Percentiles rank a stretch among this genome's conserved stretches.
phyloP scores from a whole-genome alignment of 2,113 vertebrate genomes.

The Nesogale talazaci region DNA sequence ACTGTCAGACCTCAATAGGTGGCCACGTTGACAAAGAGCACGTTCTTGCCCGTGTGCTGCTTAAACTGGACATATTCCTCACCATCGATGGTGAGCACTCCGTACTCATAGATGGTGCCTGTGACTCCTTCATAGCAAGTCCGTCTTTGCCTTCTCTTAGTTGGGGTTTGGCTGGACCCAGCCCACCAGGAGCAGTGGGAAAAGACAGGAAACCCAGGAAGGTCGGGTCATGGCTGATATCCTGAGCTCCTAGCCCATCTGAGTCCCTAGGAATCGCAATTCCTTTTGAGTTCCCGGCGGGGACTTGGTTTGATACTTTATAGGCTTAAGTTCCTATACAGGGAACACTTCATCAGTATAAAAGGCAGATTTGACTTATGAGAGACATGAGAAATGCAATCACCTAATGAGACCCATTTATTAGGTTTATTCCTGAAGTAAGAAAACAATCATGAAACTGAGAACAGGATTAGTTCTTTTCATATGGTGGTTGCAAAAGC shows the following conservation, averaged over 20 bases:
- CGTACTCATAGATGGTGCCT: conserved; percentile 89
- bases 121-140: conserved; percentile 85
- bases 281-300: background rate
- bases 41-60: conserved; percentile 87
- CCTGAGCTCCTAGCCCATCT: too few species aligned
- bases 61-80: conserved; percentile 87
- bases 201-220: background rate
- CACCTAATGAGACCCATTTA: conserved; percentile 13
- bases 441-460: conserved; percentile 34
- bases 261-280: background rate
- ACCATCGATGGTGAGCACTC: conserved; percentile 87
- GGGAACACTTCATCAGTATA: conserved; percentile 18
- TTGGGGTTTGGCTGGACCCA: background rate
- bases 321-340: conserved; percentile 3
- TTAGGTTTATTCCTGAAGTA: conserved; percentile 42
- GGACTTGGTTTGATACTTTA: background rate
- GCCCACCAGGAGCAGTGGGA: conserved; percentile 21
- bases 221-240: background rate
- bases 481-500: conserved; percentile 46
- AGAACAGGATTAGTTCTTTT: conserved; percentile 37
- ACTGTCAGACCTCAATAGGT: conserved; percentile 92
- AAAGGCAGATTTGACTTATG: conserved; percentile 27
- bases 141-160: conserved; percentile 79
- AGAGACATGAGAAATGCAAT: conserved; percentile 37
- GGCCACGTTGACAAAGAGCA: conserved; percentile 96